Conservation (phyloP, 2,113 vertebrate species). For the Daphoenositta chrysoptera region DNA sequence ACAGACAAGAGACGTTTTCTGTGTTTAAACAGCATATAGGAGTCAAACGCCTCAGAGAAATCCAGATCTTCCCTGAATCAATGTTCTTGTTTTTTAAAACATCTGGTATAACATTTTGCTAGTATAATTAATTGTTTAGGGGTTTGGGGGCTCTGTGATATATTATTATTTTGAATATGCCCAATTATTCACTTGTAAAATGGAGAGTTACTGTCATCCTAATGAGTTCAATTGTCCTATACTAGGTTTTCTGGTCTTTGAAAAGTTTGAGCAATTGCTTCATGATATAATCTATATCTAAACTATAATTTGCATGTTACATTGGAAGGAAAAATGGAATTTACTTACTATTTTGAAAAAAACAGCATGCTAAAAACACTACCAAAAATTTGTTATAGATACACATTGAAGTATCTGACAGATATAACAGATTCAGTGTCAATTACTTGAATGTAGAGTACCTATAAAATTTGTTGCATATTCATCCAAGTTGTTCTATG, state of each 20-base stretch:
- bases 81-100: neutral
- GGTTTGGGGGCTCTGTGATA: neutral
- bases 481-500: neutral
- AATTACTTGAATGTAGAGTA: neutral
- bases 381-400: neutral
- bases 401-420: neutral
- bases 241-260: neutral
- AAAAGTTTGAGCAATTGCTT: neutral
- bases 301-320: neutral
- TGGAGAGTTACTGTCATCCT: neutral
- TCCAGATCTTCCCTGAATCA: neutral
- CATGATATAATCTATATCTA: neutral
- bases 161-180: neutral
- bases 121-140: neutral
- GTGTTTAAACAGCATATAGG: neutral
- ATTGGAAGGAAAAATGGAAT: neutral
- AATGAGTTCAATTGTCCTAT: neutral
- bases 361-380: neutral
- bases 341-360: neutral
- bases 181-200: neutral
- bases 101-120: neutral
- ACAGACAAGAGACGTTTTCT: neutral
- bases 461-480: neutral
- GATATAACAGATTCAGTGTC: neutral
- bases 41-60: neutral